Evolutionary conservation across 2,888 invertebrate genomes (phyloP).

Genomic region (Eilema sororculum): DNA sequence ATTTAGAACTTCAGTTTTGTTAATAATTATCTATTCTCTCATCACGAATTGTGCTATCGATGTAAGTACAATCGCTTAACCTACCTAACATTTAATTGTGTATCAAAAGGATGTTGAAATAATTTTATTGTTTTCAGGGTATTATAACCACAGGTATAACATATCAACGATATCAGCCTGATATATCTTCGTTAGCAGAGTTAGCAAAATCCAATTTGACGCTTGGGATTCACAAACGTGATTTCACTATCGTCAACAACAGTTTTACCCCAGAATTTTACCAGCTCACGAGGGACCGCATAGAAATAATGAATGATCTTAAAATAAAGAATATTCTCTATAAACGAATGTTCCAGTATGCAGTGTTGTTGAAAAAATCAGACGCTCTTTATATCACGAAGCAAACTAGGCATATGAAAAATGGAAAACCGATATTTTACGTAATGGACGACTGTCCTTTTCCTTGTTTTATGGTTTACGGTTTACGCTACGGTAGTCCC

Average conservation of each 20-base stretch:
- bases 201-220: constrained; percentile 68
- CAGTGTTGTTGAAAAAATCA: constrained; percentile 81
- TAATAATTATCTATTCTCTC: constrained; percentile 76
- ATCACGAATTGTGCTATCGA: constrained; percentile 80
- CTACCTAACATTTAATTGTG: background rate
- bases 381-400: constrained; percentile 70
- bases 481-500: constrained; percentile 87
- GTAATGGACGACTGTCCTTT: constrained; percentile 83
- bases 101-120: background rate
- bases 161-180: constrained; percentile 71
- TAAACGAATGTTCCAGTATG: constrained; percentile 76
- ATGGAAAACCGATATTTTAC: constrained; percentile 82
- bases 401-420: constrained; percentile 64
- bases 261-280: constrained; percentile 60
- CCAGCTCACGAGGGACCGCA: constrained; percentile 63
- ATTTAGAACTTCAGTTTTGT: constrained; percentile 68
- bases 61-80: constrained; percentile 64
- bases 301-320: constrained; percentile 72
- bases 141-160: constrained; percentile 79
- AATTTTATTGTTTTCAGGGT: constrained; percentile 66
- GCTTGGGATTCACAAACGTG: constrained; percentile 73
- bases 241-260: constrained; percentile 69
- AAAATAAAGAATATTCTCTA: constrained; percentile 72
- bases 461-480: constrained; percentile 86
- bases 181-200: constrained; percentile 65